Conservation (phyloP, 2,888 invertebrate genomes). For the Drosophila borborema region DNA sequence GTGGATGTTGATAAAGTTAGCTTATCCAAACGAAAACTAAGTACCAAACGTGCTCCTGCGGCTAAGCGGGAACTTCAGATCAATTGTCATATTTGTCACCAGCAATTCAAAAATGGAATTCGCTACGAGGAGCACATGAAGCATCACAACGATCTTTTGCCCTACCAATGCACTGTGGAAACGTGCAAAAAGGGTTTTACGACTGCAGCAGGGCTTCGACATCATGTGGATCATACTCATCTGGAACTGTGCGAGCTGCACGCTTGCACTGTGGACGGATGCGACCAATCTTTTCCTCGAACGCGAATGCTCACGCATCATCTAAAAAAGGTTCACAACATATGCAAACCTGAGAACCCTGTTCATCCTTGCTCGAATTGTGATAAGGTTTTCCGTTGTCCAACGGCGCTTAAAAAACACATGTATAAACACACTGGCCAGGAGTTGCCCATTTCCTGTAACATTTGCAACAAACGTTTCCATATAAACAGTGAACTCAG, state of each 20-base stretch:
- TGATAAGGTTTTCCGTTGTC: slow-evolving; percentile 82
- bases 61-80: slow-evolving; percentile 62
- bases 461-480: slow-evolving; percentile 82
- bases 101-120: slow-evolving; percentile 77
- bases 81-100: slow-evolving; percentile 81
- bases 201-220: slow-evolving; percentile 73
- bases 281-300: slow-evolving; percentile 75
- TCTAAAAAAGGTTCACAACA: slow-evolving; percentile 74
- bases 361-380: slow-evolving; percentile 81
- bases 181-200: slow-evolving; percentile 79
- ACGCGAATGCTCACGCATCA: slow-evolving; percentile 79
- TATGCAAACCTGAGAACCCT: slow-evolving; percentile 61
- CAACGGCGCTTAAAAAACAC: slow-evolving; percentile 82
- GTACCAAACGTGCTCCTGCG: slow-evolving; percentile 59
- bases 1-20: slow-evolving; percentile 22
- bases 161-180: slow-evolving; percentile 79
- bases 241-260: slow-evolving; percentile 74
- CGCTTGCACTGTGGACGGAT: slow-evolving; percentile 79
- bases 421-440: slow-evolving; percentile 83
- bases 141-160: slow-evolving; percentile 79
- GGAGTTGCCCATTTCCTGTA: slow-evolving; percentile 81
- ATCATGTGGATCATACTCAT: slow-evolving; percentile 80
- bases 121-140: slow-evolving; percentile 82
- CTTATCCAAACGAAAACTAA: slow-evolving; percentile 46
- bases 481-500: slow-evolving; percentile 82